Base-by-base conservation (phyloP, 2,888 invertebrate genomes). In the Xylota sylvarum region DNA sequence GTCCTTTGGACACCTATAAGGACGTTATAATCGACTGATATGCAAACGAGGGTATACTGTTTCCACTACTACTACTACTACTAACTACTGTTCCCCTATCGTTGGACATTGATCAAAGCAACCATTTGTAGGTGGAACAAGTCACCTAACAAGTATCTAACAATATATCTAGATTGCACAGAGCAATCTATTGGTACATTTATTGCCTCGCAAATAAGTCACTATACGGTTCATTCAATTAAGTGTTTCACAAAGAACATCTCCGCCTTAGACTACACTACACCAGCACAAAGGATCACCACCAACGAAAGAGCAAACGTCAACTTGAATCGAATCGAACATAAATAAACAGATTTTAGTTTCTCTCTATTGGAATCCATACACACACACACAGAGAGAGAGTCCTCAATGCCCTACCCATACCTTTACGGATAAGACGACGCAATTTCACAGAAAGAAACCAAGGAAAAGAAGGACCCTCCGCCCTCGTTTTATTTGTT, bases 261-360 rank as follows among this genome's bases (percentile, higher is more conserved):
- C 48, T 19, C 9, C 48, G 9, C 14, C 43, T 14, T 9, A 32
- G 5, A 43, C 14, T 4, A 4, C 19, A 48, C 19, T 19, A 5
- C 9, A 32, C 9, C 40, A 4, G 17, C 27, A 48, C 60, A 12
- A 58, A 73, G 60, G 46, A 81, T 60, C 60, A 58, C 23, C 23
- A 10, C 50, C 80, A 74, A 19, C 32, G 43, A 74, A 74, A 62
- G 62, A 74, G 67, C 81, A 69, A 76, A 76, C 40, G 69, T 76
- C 81, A 76, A 76, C 40, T 82, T 17, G 69, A 76, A 76, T 76
- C 58, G 37, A 62, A 64, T 69, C 70, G 48, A 27, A 14, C 43
- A 82, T 81, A 70, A 82, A 81, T 48, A 74, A 62, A 50, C n/a
- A 32, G 58, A 19, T 48, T 69, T 58, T 46, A 40, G 12, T 32